Evolutionary conservation across 2,888 invertebrate species (phyloP).

Genomic region (Drosophila neotestacea): DNA sequence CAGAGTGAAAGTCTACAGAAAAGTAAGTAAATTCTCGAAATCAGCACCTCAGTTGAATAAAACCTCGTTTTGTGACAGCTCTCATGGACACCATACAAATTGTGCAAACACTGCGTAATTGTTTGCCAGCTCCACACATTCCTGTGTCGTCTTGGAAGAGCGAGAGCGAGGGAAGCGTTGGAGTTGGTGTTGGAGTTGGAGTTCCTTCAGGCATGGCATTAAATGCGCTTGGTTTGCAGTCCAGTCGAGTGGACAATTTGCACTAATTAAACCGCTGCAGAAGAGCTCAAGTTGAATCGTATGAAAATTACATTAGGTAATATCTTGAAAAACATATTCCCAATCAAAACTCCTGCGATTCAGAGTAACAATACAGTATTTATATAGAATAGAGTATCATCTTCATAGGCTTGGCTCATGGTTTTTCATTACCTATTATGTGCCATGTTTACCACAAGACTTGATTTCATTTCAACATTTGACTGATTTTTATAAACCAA

Average conservation of each 20-base stretch:
- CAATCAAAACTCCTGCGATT: conserved; percentile 24
- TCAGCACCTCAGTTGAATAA: neutral
- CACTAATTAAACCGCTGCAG: conserved; percentile 46
- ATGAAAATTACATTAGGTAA: conserved; percentile 44
- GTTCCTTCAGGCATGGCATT: conserved; percentile 60
- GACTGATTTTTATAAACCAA: conserved; percentile 65
- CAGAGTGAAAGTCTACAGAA: conserved; percentile 95
- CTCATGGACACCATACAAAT: conserved; percentile 94
- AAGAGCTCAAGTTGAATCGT: conserved; percentile 26
- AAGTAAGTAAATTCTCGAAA: conserved; percentile 87
- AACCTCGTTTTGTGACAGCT: conserved; percentile 86
- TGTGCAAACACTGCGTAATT: conserved; percentile 93
- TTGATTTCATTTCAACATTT: conserved; percentile 72
- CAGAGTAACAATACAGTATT: conserved; percentile 55
- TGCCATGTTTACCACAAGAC: conserved; percentile 75
- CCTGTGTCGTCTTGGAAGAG: conserved; percentile 96
- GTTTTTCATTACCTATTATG: conserved; percentile 68
- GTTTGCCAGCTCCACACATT: conserved; percentile 94
- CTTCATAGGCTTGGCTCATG: conserved; percentile 73
- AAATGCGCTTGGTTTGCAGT: conserved; percentile 64
- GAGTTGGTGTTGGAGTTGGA: conserved; percentile 38
- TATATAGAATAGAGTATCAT: conserved; percentile 56
- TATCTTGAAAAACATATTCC: conserved; percentile 26
- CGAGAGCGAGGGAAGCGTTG: conserved; percentile 86
- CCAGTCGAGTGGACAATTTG: conserved; percentile 66